Conservation (phyloP, 2,888 invertebrate genomes). For the Copidosoma aretas region DNA sequence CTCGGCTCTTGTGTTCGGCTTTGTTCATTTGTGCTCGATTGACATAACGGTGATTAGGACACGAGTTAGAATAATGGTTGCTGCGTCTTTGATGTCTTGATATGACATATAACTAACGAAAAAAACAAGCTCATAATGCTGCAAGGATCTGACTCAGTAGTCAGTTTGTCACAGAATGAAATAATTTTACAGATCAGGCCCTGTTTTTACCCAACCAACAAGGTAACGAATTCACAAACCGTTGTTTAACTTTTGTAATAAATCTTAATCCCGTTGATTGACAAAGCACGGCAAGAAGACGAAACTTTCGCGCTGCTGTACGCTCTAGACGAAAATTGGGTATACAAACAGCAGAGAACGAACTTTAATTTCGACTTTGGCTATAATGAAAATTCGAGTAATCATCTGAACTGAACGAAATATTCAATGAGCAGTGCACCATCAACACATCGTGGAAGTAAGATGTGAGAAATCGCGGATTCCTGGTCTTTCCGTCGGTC, state of each 20-base stretch:
- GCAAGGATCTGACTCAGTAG: too few species aligned
- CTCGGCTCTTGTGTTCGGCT: too few species aligned
- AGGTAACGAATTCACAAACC: background rate
- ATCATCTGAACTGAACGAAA: background rate
- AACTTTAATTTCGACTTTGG: background rate
- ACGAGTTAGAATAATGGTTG: too few species aligned
- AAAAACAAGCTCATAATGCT: too few species aligned
- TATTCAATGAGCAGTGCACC: background rate
- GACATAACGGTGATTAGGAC: too few species aligned
- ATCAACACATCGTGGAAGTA: background rate
- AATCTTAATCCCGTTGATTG: background rate
- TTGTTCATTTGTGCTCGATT: too few species aligned
- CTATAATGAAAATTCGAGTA: background rate
- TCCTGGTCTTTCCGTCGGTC: background rate
- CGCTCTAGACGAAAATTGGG: background rate
- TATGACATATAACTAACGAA: too few species aligned
- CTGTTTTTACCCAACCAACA: too few species aligned
- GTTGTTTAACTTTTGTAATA: background rate
- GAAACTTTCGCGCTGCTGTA: background rate
- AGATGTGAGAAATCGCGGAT: background rate
- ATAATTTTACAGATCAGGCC: too few species aligned
- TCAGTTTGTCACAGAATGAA: too few species aligned
- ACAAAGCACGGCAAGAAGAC: background rate
- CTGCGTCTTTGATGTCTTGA: too few species aligned
- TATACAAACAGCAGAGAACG: background rate